Evolutionary conservation across 2,888 invertebrate genomes (phyloP), one percentile per base, ranked within the genome.

Genomic region (Ramazzottius varieornatus): DNA sequence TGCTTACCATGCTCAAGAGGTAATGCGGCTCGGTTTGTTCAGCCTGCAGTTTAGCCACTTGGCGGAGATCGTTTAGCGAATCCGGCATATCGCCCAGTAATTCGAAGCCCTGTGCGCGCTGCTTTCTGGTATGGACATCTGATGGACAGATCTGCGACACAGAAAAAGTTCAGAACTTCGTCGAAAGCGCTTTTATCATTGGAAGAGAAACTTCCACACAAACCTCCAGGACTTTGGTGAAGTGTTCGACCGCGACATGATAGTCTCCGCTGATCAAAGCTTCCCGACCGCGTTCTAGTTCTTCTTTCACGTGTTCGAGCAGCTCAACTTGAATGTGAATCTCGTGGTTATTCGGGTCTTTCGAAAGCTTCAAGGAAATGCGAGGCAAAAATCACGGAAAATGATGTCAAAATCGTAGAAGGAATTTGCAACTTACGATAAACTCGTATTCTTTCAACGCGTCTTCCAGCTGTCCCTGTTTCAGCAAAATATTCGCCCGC

Each of bases 1-100:
- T n/a, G n/a, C n/a, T n/a, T n/a, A n/a, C n/a, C n/a, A 54, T 4
- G 64, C 92, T 84, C n/a, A 96, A 81, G 69, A 86, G 84, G 71
- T 82, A 82, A 76, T 82, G 87, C 0, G 90, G 92, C 66, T 82
- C 83, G 0, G 92, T 93, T 73, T 91, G 90, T 78, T 99, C 98
- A 69, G 86, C 84, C 67, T 86, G 83, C 67, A 98, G 80, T 71
- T 92, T 88, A 67, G 92, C 90, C 46, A 90, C 86, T 0, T 88
- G 84, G 54, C 88, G 81, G 71, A 96, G 82, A 77, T 98, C 98
- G 32, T 85, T 83, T 69, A 94, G 86, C 24, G 96, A 96, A 46
- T 86, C 83, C 72, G 84, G 81, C 46, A 84, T 79, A 75, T 94
- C 89, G 66, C 86, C 85, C 70, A 83, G 74, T 20, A 81, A 83